A percentile compares a stretch with the other conserved stretches of the same genome.
phyloP scores from a whole-genome alignment of 2,888 invertebrate species.

The Cephus sareptanus region DNA sequence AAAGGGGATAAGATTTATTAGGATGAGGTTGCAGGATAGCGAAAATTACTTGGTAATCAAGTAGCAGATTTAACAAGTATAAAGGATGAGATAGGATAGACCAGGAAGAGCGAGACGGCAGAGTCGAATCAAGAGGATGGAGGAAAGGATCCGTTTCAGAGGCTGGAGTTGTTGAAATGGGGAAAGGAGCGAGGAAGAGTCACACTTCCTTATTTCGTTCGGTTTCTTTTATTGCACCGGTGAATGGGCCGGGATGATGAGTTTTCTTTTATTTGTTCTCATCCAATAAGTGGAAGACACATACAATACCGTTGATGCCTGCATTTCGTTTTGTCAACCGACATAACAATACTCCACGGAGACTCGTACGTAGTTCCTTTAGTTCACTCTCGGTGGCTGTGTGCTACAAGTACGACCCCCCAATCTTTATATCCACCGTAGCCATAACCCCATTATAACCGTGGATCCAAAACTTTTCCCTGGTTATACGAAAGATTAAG shows the following conservation, averaged over 20 bases:
- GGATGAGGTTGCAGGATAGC: neutral
- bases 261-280: constrained; percentile 49
- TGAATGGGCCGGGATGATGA: constrained; percentile 44
- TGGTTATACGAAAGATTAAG: neutral
- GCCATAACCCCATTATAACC: neutral
- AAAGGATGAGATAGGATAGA: neutral
- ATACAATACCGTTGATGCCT: constrained; percentile 11
- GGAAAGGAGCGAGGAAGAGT: constrained; percentile 9
- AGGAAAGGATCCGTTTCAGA: neutral
- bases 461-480: neutral
- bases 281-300: constrained; percentile 41
- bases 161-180: neutral
- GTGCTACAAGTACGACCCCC: neutral
- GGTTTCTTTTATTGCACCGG: constrained; percentile 44
- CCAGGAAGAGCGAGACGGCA: neutral
- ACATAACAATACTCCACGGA: neutral
- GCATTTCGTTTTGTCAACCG: neutral
- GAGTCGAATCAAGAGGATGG: neutral
- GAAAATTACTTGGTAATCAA: neutral
- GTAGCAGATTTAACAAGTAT: neutral
- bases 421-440: neutral
- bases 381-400: neutral
- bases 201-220: constrained; percentile 43
- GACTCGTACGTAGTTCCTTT: neutral
- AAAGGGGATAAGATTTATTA: neutral